A percentile compares a stretch with the other conserved stretches of the same genome.
These are phyloP conservation scores for Stictocephala bisonia DNA, from an alignment of 2,888 invertebrate species.

Conservation along the genomic window DNA sequence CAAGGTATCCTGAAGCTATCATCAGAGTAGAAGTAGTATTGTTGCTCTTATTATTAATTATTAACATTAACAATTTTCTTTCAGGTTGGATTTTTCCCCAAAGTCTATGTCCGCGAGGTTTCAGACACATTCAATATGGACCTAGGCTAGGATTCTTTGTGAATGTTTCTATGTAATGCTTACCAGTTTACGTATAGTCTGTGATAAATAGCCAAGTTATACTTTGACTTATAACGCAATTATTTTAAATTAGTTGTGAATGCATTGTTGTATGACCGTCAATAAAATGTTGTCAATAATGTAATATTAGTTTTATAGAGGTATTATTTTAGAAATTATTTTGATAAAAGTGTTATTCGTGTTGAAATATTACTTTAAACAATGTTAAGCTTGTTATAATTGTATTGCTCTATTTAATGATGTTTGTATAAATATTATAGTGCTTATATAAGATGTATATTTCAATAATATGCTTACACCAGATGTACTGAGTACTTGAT, in stretches of 20 bases:
- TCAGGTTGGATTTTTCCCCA: constrained; percentile 83
- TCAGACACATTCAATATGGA: constrained; percentile 54
- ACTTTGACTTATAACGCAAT: constrained; percentile 26
- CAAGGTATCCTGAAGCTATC: too few relatives aligned
- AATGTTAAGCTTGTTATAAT: constrained; percentile 41
- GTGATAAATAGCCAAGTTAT: constrained; percentile 47
- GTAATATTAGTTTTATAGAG: constrained; percentile 28
- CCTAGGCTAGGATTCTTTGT: neutral
- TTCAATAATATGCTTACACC: constrained; percentile 36
- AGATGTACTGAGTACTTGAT: too few relatives aligned
- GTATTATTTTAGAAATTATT: constrained; percentile 38
- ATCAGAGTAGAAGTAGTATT: too few relatives aligned
- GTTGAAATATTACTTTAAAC: constrained; percentile 39
- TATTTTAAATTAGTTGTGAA: constrained; percentile 32
- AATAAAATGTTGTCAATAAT: constrained; percentile 36
- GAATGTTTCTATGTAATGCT: constrained; percentile 31
- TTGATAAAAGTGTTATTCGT: constrained; percentile 35
- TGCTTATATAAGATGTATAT: constrained; percentile 37
- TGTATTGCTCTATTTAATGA: constrained; percentile 43
- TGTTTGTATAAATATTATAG: constrained; percentile 38
- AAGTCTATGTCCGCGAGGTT: constrained; percentile 74
- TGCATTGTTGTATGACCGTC: constrained; percentile 25
- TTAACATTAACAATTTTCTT: too few relatives aligned
- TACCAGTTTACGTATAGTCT: constrained; percentile 50
- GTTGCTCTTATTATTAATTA: too few relatives aligned